Percentiles rank a stretch among this genome's conserved stretches.
phyloP scores from a whole-genome alignment of 1,140 invertebrate species.

The Polypedilum vanderplanki region DNA sequence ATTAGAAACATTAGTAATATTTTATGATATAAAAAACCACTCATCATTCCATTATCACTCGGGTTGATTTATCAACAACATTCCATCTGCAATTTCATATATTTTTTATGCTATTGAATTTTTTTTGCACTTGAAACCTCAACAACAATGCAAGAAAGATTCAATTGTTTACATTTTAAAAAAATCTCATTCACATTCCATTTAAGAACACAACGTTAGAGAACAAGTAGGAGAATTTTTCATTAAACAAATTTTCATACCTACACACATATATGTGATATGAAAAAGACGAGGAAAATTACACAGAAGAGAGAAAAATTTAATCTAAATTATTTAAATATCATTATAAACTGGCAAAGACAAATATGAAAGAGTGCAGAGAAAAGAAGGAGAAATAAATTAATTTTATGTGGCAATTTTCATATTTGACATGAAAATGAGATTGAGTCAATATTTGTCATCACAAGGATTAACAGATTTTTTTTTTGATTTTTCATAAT shows the following conservation, averaged over 20 bases:
- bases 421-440: not conserved
- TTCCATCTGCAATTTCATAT: not conserved
- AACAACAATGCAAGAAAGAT: not conserved
- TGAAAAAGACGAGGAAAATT: no score
- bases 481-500: not conserved
- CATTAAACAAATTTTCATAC: no score
- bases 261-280: no score
- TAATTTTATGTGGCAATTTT: constrained; percentile 7
- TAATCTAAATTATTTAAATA: constrained; percentile 27
- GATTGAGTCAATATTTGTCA: constrained; percentile 13
- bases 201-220: no score
- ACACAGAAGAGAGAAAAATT: not conserved
- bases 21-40: no score
- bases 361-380: not conserved
- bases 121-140: not conserved
- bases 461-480: not conserved
- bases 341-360: not conserved
- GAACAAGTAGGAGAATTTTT: no score
- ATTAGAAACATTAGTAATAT: no score
- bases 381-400: not conserved
- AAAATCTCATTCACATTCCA: no score
- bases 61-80: not conserved
- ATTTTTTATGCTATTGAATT: not conserved
- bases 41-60: not conserved
- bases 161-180: no score